Conservation (phyloP, 2,888 invertebrate species). For the Synergus laeviventris region DNA sequence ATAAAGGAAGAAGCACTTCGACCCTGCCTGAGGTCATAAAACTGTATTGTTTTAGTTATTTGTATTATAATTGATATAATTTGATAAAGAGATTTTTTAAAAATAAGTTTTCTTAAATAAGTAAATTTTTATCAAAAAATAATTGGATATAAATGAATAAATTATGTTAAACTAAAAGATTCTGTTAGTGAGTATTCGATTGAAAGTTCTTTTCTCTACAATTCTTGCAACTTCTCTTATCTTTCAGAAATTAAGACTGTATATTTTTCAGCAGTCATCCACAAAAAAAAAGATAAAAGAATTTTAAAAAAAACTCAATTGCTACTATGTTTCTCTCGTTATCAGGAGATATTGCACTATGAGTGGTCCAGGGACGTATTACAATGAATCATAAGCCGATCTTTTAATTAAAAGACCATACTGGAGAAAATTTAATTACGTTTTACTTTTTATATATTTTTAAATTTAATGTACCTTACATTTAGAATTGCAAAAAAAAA, state of each 20-base stretch:
- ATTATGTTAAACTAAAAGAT: no score
- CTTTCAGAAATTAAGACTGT: neutral
- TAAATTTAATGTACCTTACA: no score
- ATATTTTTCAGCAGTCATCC: neutral
- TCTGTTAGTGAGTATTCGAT: neutral
- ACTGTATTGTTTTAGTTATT: conserved; percentile 11
- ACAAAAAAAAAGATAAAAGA: neutral
- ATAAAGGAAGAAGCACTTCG: conserved; percentile 23
- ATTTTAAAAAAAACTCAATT: neutral
- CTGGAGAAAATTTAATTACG: neutral
- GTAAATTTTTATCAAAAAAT: neutral
- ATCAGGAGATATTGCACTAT: neutral
- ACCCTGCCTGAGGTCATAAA: conserved; percentile 8
- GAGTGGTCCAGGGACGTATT: neutral
- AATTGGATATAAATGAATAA: neutral
- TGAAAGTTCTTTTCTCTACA: neutral
- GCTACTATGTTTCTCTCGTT: neutral
- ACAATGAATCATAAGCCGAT: neutral
- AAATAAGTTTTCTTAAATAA: neutral
- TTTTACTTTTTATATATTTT: no score
- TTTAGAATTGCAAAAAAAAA: no score
- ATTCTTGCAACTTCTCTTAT: neutral
- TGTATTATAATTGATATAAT: neutral
- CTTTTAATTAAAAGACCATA: neutral
- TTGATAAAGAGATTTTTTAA: neutral